phyloP scores from a whole-genome alignment of 2,888 invertebrate genomes.

The Osmoderma eremita region DNA sequence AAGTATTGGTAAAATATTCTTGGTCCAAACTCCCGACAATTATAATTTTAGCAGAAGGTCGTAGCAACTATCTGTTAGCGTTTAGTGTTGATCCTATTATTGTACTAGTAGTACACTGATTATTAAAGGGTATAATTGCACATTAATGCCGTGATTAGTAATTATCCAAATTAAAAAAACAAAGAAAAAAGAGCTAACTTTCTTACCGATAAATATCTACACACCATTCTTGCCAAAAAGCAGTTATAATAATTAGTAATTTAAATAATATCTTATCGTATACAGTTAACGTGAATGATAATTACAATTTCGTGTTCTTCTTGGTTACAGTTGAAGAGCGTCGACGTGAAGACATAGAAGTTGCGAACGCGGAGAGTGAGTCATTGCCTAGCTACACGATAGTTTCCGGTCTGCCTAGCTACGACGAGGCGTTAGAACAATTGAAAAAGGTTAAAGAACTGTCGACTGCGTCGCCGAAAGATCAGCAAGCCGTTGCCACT shows the following conservation, averaged over 20 bases:
- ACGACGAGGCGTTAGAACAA: slow-evolving; percentile 72
- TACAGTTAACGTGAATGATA: background rate
- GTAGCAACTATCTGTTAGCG: no score
- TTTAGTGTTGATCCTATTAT: no score
- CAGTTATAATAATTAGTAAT: slow-evolving; percentile 25
- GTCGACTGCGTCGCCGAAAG: slow-evolving; percentile 26
- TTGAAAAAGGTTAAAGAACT: slow-evolving; percentile 63
- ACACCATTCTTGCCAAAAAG: background rate
- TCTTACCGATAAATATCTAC: no score
- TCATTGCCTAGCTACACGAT: slow-evolving; percentile 72
- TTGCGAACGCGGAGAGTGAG: slow-evolving; percentile 40
- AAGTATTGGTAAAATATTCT: no score
- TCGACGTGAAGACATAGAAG: slow-evolving; percentile 54
- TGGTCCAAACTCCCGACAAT: no score
- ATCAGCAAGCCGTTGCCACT: slow-evolving; percentile 32
- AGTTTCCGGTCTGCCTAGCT: slow-evolving; percentile 73
- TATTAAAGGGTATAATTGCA: no score
- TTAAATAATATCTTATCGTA: background rate
- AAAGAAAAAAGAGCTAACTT: no score
- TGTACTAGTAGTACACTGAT: no score
- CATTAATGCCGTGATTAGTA: no score
- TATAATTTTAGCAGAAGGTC: no score
- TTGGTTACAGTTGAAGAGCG: slow-evolving; percentile 63
- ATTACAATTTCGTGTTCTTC: slow-evolving; percentile 36
- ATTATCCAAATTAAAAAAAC: no score